Base-by-base conservation (phyloP, 2,888 invertebrate species). In the Acanthopleura granulata region DNA sequence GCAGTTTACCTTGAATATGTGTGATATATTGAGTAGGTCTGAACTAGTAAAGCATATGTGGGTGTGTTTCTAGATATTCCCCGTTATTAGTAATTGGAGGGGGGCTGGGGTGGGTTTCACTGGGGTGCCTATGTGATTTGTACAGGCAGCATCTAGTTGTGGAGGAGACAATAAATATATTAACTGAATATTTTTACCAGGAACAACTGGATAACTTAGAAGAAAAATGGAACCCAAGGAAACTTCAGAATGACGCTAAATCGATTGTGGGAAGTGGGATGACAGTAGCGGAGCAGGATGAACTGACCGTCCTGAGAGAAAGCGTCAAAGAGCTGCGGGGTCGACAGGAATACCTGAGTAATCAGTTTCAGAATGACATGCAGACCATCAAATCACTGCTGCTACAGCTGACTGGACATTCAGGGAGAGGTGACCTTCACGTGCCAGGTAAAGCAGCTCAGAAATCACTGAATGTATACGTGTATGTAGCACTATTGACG, bases 171-270 rank as follows among this genome's bases (percentile, higher is more conserved):
- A 40, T n/a, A n/a, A n/a, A n/a, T n/a, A n/a, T n/a, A n/a, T 40
- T 40, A 40, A 40, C 40, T 40, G 40, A 40, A 40, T 6, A 40
- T 62, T 27, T 27, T 61, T 77, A 77, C 72, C 80, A 87, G 87
- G 86, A 87, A 61, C 80, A 85, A 57, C 77, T 87, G 15, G 86
- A 87, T 78, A 83, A 85, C 0, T 76, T 86, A n/a, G 78, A 80
- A 75, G 85, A 85, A 72, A 79, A 77, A 30, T 87, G 84, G 81
- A 76, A 81, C 50, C 75, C 78, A 62, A 81, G 82, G 74, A 15
- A 25, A 22, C 16, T 66, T 27, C 15, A 27, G 22, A 66, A 66
- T 6, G 66, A 66, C 12, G 57, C 22, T 4, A 57, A 57, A 4
- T 3, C 57, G 12, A 57, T 18, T 9, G n/a, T 18, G 22, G 72